A percentile compares a stretch with the other conserved stretches of the same genome.
These are phyloP conservation scores for Spheniscus mendiculus DNA, from an alignment of 2,113 vertebrate genomes.

Conservation along the genomic window DNA sequence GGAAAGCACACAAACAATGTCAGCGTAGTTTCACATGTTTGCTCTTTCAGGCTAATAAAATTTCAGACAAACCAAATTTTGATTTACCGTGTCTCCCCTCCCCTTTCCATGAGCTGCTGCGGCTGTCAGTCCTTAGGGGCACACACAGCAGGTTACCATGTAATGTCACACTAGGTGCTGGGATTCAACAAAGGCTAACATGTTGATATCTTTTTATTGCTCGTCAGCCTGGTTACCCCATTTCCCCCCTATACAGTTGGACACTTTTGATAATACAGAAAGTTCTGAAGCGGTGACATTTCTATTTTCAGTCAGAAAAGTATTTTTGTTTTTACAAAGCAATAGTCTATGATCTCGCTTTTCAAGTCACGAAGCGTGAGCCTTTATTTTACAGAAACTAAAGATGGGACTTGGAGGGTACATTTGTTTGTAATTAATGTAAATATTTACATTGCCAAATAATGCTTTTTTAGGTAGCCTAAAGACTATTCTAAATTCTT, in stretches of 20 bases:
- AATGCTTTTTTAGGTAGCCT: neutral
- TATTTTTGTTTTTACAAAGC: neutral
- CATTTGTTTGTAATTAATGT: neutral
- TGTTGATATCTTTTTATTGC: slow-evolving; percentile 78
- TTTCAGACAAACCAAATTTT: slow-evolving; percentile 54
- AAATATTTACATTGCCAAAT: neutral
- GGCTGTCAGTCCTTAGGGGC: slow-evolving; percentile 58
- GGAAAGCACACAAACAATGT: neutral
- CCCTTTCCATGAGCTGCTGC: slow-evolving; percentile 37
- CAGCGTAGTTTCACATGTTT: neutral
- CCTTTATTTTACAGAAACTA: neutral
- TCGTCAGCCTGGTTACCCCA: slow-evolving; percentile 44
- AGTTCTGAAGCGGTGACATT: neutral
- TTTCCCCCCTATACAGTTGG: slow-evolving; percentile 10
- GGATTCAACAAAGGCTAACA: slow-evolving; percentile 71
- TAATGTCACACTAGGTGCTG: slow-evolving; percentile 75
- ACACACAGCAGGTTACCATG: slow-evolving; percentile 72
- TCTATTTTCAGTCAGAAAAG: neutral
- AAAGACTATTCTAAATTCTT: neutral
- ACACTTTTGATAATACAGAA: neutral
- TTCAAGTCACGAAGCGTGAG: neutral
- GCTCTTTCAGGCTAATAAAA: slow-evolving; percentile 31
- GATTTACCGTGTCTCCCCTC: slow-evolving; percentile 34
- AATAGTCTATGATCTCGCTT: neutral
- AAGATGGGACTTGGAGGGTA: neutral